A percentile compares a stretch with the other conserved stretches of the same genome.
Evolutionary conservation across 1,140 invertebrate species (phyloP).

Genomic region (Ceratina japonica): DNA sequence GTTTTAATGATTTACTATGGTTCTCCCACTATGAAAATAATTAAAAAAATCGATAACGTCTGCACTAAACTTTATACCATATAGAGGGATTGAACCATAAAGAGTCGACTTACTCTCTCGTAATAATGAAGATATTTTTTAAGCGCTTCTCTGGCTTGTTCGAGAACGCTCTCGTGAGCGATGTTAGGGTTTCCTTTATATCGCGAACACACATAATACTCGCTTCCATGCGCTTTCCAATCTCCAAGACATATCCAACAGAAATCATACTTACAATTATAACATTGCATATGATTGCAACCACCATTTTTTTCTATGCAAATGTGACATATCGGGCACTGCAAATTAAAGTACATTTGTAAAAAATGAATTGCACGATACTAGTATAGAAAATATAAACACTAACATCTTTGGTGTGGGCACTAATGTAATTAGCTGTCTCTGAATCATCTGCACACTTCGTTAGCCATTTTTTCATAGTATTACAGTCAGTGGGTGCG

Average conservation of each 20-base stretch:
- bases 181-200: conserved; percentile 99
- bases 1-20: conserved; percentile 97
- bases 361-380: neutral
- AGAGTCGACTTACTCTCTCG: conserved; percentile 86
- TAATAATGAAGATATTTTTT: conserved; percentile 99
- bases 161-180: conserved; percentile 96
- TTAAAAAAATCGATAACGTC: neutral
- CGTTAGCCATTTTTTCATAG: conserved; percentile 98
- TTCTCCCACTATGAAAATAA: conserved; percentile 92
- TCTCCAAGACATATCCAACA: conserved; percentile 99
- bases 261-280: conserved; percentile 98
- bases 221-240: conserved; percentile 98
- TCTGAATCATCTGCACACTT: conserved; percentile 99
- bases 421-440: conserved; percentile 99
- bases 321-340: conserved; percentile 99
- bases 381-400: neutral
- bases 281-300: conserved; percentile 99
- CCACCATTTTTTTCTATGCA: conserved; percentile 99
- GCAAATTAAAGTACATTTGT: conserved; percentile 49
- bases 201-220: conserved; percentile 99
- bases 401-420: conserved; percentile 95
- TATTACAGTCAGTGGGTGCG: conserved; percentile 97
- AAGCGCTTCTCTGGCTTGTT: conserved; percentile 96
- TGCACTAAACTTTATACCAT: neutral
- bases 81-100: neutral